Conservation (phyloP, 2,797 vertebrate species). For the Phaenicophaeus curvirostris region DNA sequence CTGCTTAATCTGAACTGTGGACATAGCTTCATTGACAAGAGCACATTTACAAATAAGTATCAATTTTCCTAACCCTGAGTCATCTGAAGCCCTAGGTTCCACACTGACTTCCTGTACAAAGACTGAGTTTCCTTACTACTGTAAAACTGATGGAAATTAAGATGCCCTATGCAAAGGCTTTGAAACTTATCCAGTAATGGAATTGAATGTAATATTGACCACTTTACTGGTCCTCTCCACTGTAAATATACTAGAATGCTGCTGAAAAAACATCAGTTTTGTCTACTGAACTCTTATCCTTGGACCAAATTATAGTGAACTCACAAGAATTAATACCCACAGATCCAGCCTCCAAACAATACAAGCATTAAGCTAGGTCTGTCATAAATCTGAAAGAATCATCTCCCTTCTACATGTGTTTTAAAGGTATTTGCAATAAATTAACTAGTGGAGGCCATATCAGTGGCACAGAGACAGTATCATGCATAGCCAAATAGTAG, state of each 20-base stretch:
- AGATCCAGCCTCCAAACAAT: constrained; percentile 34
- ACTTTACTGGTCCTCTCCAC: background rate
- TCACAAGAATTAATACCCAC: background rate
- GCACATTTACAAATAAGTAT: background rate
- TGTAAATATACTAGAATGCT: background rate
- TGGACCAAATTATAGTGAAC: constrained; percentile 19
- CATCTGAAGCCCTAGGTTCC: background rate
- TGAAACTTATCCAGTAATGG: background rate
- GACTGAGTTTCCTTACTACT: background rate
- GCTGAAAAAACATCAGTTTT: constrained; percentile 10
- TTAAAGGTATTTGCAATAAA: constrained; percentile 70
- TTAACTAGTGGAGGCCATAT: constrained; percentile 49
- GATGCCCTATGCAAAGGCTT: background rate
- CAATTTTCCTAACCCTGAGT: background rate
- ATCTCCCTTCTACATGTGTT: constrained; percentile 57
- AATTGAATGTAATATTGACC: background rate
- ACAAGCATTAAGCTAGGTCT: background rate
- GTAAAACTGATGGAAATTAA: background rate
- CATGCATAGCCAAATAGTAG: background rate
- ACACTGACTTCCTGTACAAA: background rate
- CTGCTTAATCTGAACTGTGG: background rate
- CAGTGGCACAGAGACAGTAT: background rate
- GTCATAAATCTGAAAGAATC: too few species aligned
- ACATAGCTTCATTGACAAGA: background rate
- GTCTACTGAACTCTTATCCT: background rate